phyloP scores from a whole-genome alignment of 2,797 vertebrate genomes.

The Gouania willdenowi region DNA sequence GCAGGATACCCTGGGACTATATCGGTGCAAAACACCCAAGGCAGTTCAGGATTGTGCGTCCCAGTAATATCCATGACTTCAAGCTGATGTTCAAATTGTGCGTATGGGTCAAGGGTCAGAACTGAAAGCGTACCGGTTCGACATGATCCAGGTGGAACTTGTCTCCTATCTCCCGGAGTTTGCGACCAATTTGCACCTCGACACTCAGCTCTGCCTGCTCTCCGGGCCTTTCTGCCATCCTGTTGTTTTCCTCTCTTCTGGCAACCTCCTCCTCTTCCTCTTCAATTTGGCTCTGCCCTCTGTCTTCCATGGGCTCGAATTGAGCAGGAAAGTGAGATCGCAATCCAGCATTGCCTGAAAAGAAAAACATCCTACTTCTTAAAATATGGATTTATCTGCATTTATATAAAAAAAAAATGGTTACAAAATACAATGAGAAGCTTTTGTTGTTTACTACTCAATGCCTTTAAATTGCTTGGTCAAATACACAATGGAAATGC shows the following conservation, averaged over 20 bases:
- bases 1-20: no score
- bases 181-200: conserved; percentile 76
- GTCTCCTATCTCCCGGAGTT: conserved; percentile 80
- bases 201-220: conserved; percentile 53
- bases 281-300: conserved; percentile 49
- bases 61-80: no score
- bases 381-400: conserved; percentile 6
- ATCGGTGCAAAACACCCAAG: no score
- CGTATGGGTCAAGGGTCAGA: background rate
- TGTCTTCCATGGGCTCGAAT: conserved; percentile 68
- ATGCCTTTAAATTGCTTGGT: background rate
- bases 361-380: conserved; percentile 27
- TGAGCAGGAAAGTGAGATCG: conserved; percentile 63
- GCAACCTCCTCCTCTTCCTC: conserved; percentile 49
- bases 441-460: conserved; percentile 21
- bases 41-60: no score
- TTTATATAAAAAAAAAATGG: background rate
- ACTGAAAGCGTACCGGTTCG: conserved; percentile 70
- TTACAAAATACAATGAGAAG: background rate
- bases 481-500: conserved; percentile 8
- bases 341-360: conserved; percentile 70
- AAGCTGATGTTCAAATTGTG: no score
- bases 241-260: conserved; percentile 51
- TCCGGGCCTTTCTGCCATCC: conserved; percentile 44
- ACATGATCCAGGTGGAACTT: conserved; percentile 77